These are phyloP conservation scores for Lethenteron reissneri DNA, from an alignment of 2,113 vertebrate genomes.

Conservation along the genomic window DNA sequence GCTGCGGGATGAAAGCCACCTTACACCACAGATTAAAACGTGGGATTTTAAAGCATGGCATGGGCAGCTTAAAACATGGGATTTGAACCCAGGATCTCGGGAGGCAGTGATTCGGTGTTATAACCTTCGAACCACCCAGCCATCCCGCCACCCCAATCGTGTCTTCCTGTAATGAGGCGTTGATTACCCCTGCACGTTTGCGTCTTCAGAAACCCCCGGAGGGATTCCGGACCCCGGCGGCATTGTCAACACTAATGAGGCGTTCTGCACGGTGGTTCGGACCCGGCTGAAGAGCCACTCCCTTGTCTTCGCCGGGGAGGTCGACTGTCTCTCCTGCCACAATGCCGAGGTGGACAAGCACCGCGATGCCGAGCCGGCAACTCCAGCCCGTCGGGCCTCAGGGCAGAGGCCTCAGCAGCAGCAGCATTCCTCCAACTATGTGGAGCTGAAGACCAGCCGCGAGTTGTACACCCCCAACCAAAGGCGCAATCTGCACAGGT, in stretches of 20 bases:
- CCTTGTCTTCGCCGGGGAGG: slow-evolving; percentile 57
- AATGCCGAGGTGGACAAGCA: slow-evolving; percentile 9
- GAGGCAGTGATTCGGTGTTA: too few species aligned
- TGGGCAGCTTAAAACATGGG: too few species aligned
- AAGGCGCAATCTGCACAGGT: slow-evolving; percentile 56
- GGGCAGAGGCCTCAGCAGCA: slow-evolving; percentile 17
- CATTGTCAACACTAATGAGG: slow-evolving; percentile 63
- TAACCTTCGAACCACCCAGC: too few species aligned
- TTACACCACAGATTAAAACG: too few species aligned
- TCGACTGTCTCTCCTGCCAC: slow-evolving; percentile 37
- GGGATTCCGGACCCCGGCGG: slow-evolving; percentile 32
- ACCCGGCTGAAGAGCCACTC: slow-evolving; percentile 40
- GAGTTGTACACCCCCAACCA: slow-evolving; percentile 54
- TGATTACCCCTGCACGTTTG: too few species aligned
- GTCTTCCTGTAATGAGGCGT: too few species aligned
- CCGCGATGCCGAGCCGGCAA: slow-evolving; percentile 13
- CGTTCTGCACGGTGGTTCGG: slow-evolving; percentile 58
- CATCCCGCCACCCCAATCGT: too few species aligned
- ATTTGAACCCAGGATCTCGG: too few species aligned
- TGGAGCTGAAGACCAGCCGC: slow-evolving; percentile 61
- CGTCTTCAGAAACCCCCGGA: slow-evolving; percentile 24
- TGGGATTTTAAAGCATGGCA: too few species aligned
- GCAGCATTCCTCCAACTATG: slow-evolving; percentile 20
- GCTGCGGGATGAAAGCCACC: too few species aligned
- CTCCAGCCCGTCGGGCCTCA: slow-evolving; percentile 23